These are phyloP conservation scores for Cosmorhoe ocellata DNA, from an alignment of 2,888 invertebrate species.

Conservation along the genomic window DNA sequence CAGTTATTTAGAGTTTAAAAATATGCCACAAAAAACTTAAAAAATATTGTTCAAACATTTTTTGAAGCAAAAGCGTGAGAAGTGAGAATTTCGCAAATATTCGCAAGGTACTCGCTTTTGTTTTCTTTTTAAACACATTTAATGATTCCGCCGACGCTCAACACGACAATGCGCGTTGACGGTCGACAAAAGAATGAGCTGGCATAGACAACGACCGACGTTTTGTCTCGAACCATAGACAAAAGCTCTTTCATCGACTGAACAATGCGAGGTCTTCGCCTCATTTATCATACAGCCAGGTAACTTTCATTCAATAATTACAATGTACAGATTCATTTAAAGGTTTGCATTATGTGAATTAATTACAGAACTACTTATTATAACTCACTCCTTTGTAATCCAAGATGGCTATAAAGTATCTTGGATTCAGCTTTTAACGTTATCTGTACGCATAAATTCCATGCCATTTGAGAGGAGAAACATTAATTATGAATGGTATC, in stretches of 20 bases:
- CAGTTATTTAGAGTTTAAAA: too few species aligned
- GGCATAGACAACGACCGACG: slow-evolving; percentile 71
- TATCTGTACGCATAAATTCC: slow-evolving; percentile 37
- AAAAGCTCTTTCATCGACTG: slow-evolving; percentile 76
- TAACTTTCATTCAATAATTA: slow-evolving; percentile 81
- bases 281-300: slow-evolving; percentile 80
- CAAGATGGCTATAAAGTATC: slow-evolving; percentile 43
- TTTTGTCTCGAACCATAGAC: slow-evolving; percentile 75
- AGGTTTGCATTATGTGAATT: slow-evolving; percentile 59
- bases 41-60: too few species aligned
- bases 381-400: slow-evolving; percentile 55
- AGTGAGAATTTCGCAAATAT: slow-evolving; percentile 71
- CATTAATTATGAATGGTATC: slow-evolving; percentile 45
- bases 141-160: slow-evolving; percentile 67
- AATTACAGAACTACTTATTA: slow-evolving; percentile 60
- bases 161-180: slow-evolving; percentile 61
- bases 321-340: slow-evolving; percentile 67
- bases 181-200: slow-evolving; percentile 72
- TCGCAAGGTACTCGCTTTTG: slow-evolving; percentile 53
- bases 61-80: slow-evolving; percentile 44
- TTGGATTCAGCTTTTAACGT: slow-evolving; percentile 37
- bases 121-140: slow-evolving; percentile 54
- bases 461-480: slow-evolving; percentile 37
- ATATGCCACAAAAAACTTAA: too few species aligned
- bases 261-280: slow-evolving; percentile 75